Evolutionary conservation across 1,140 invertebrate genomes (phyloP).

Genomic region (Brachionus sp.): DNA sequence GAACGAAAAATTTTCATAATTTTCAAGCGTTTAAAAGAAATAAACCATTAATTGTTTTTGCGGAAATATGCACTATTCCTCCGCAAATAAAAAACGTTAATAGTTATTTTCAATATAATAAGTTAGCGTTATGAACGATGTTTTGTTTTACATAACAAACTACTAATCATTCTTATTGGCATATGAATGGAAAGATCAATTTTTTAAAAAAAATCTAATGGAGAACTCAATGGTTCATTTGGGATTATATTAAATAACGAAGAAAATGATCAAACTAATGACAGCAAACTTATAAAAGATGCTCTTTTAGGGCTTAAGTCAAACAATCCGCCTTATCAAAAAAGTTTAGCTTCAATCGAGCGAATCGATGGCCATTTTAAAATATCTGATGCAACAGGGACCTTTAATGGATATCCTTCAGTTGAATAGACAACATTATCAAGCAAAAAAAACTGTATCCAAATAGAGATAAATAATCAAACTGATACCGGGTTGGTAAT

Average conservation of each 20-base stretch:
- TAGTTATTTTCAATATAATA: neutral
- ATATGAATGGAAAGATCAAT: neutral
- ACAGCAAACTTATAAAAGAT: neutral
- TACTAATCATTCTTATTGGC: neutral
- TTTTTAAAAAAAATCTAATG: neutral
- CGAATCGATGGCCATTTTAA: neutral
- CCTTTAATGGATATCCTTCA: neutral
- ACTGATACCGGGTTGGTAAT: neutral
- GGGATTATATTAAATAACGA: neutral
- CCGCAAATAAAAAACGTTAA: neutral
- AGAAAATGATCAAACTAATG: neutral
- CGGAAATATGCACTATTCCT: neutral
- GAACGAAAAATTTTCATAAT: neutral
- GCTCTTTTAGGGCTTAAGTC: neutral
- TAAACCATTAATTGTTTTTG: neutral
- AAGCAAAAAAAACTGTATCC: neutral
- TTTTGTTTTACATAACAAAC: neutral
- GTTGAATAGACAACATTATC: neutral
- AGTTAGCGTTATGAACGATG: neutral
- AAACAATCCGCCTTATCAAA: neutral
- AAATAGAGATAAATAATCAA: neutral
- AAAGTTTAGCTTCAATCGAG: neutral
- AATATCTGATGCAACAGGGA: neutral
- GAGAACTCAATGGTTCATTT: neutral
- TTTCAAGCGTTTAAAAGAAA: neutral